These are phyloP conservation scores for Coenobita brevimanus DNA, from an alignment of 1,140 invertebrate genomes.

Conservation along the genomic window DNA sequence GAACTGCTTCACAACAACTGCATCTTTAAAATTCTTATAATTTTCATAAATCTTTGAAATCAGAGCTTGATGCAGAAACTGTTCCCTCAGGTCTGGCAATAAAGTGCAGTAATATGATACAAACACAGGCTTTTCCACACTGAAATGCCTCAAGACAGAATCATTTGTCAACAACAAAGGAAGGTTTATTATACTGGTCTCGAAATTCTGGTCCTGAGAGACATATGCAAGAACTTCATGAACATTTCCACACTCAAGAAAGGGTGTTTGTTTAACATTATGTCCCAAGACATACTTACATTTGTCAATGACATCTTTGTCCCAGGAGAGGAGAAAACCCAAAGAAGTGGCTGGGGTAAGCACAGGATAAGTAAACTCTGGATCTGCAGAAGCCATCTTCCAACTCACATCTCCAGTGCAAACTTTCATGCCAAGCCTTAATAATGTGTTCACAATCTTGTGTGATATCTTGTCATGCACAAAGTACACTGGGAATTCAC, in stretches of 20 bases:
- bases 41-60: not conserved
- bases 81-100: constrained; percentile 13
- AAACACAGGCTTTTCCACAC: constrained; percentile 19
- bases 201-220: not conserved
- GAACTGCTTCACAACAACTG: constrained; percentile 9
- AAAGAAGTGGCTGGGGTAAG: not conserved
- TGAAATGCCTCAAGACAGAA: not conserved
- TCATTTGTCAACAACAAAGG: constrained; percentile 39
- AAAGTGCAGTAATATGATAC: constrained; percentile 1
- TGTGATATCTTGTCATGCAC: not conserved
- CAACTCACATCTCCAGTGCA: not conserved
- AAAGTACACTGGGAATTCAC: constrained; percentile 32
- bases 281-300: not conserved
- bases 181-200: not conserved
- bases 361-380: not conserved
- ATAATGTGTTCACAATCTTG: not conserved
- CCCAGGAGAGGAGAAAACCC: constrained; percentile 22
- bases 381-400: not conserved
- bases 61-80: not conserved
- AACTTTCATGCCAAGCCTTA: constrained; percentile 42
- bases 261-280: not conserved
- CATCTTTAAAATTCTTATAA: not conserved
- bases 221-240: not conserved
- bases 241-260: constrained; percentile 15
- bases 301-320: not conserved